Evolutionary conservation across 2,113 vertebrate species (phyloP).

Genomic region (Pygoscelis adeliae): DNA sequence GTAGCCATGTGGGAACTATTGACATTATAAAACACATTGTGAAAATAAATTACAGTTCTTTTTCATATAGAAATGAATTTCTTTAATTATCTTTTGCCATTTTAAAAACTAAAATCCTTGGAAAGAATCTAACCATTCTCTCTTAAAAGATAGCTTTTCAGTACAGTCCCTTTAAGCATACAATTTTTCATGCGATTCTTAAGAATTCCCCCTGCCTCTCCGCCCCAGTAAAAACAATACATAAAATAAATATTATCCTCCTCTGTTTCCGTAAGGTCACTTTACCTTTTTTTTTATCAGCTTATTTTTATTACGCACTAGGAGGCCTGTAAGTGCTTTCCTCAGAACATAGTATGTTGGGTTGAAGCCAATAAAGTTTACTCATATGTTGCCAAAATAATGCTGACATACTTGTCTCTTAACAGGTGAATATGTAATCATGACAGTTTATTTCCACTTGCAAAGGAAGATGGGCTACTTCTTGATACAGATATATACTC

Average conservation of each 20-base stretch:
- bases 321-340: not conserved
- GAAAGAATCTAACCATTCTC: not conserved
- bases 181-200: not conserved
- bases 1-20: not conserved
- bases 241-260: not conserved
- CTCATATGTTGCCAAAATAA: constrained; percentile 23
- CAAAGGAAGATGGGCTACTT: constrained; percentile 99
- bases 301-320: not conserved
- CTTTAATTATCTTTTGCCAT: not conserved
- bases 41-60: not conserved
- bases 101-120: not conserved
- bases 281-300: not conserved
- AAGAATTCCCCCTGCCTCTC: not conserved
- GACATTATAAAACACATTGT: not conserved
- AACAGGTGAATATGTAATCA: constrained; percentile 95
- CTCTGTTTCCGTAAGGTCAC: not conserved
- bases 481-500: constrained; percentile 97
- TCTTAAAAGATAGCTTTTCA: not conserved
- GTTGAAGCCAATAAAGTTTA: constrained; percentile 24
- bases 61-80: not conserved
- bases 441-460: constrained; percentile 97
- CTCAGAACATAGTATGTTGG: not conserved
- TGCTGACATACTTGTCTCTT: constrained; percentile 65
- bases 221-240: not conserved
- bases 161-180: not conserved